These are phyloP conservation scores for Coptodon bakossiorum DNA, from an alignment of 2,113 vertebrate species.

Conservation along the genomic window DNA sequence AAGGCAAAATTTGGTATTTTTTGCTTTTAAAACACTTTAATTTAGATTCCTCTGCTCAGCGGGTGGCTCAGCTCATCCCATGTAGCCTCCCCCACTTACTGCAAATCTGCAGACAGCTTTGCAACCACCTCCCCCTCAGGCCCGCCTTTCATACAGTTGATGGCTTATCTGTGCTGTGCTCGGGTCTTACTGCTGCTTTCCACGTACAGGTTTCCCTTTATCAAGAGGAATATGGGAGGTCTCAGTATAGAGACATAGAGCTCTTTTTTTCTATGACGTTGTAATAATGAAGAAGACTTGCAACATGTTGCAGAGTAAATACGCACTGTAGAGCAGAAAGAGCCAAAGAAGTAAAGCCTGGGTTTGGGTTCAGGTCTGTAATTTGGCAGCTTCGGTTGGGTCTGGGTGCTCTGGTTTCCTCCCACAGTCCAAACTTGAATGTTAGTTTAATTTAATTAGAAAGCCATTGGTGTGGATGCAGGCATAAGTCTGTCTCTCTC, in stretches of 20 bases:
- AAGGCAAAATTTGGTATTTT: not conserved
- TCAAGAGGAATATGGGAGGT: not conserved
- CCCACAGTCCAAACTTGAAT: not conserved
- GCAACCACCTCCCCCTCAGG: not conserved
- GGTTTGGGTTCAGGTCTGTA: not conserved
- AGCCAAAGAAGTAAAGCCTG: not conserved
- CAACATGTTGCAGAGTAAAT: not conserved
- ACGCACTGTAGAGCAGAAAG: not conserved
- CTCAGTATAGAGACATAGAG: fast-evolving
- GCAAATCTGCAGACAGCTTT: not conserved
- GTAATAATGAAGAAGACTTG: not conserved
- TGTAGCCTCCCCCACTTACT: not conserved
- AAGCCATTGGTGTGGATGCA: not conserved
- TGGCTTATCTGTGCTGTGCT: not conserved
- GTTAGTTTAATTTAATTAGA: not conserved
- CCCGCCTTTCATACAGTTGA: not conserved
- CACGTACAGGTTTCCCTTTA: not conserved
- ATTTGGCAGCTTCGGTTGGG: not conserved
- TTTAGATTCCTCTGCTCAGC: not conserved
- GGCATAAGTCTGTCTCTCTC: not conserved
- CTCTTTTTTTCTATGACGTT: not conserved
- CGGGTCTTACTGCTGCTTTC: not conserved
- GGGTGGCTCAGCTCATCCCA: not conserved
- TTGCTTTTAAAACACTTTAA: not conserved
- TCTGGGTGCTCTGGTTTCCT: not conserved